Conservation (phyloP, 2,113 vertebrate genomes). For the Isichthys henryi region DNA sequence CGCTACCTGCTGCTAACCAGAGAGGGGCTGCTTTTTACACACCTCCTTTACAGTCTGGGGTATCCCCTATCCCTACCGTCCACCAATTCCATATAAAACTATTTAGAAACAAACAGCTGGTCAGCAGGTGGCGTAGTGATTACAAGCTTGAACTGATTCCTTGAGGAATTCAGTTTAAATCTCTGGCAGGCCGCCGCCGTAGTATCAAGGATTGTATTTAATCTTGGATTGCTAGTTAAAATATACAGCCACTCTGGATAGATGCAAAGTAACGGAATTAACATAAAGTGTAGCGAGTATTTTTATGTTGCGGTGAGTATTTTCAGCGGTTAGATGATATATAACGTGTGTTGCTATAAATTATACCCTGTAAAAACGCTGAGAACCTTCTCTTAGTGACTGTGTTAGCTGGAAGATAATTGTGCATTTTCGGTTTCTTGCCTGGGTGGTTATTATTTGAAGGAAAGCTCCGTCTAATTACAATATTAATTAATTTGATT, state of each 20-base stretch:
- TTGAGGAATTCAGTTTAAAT: not conserved
- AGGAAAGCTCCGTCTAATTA: not conserved
- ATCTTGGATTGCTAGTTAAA: not conserved
- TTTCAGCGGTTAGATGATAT: not conserved
- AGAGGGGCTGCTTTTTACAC: not conserved
- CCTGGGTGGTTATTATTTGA: not conserved
- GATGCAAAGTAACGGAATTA: not conserved
- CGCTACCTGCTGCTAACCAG: not conserved
- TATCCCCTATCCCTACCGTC: not conserved
- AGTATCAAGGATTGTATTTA: not conserved
- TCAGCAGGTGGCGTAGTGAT: not conserved
- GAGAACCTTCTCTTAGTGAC: not conserved
- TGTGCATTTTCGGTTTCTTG: not conserved
- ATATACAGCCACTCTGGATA: not conserved
- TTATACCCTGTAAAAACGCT: not conserved
- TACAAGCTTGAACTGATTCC: not conserved
- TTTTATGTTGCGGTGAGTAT: not conserved
- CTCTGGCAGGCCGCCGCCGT: not conserved
- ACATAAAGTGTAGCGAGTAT: not conserved
- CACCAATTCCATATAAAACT: not conserved
- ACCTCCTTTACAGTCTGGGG: not conserved
- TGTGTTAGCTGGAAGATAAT: not conserved
- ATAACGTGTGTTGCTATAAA: not conserved
- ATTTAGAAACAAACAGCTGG: not conserved
- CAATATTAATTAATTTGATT: not conserved